Conservation (phyloP, 2,888 invertebrate species). For the Linnaemya tessellans region DNA sequence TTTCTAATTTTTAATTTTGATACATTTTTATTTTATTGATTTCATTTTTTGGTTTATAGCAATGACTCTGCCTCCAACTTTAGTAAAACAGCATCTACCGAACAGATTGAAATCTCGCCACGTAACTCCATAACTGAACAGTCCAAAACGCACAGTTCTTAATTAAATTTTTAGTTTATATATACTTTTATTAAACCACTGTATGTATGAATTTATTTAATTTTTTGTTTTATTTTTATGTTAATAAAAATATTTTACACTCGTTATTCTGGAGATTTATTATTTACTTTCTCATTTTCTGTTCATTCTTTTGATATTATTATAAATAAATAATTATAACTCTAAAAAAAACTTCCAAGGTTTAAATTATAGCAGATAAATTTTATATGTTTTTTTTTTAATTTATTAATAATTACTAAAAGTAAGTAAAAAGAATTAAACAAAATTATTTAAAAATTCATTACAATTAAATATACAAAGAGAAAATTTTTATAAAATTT, state of each 20-base stretch:
- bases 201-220: constrained; percentile 1
- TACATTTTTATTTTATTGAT: constrained; percentile 54
- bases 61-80: constrained; percentile 74
- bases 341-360: constrained; percentile 70
- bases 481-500: constrained; percentile 16
- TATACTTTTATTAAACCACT: constrained; percentile 18
- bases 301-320: constrained; percentile 35
- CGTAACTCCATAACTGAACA: constrained; percentile 48
- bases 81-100: constrained; percentile 74
- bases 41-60: constrained; percentile 77
- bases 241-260: not conserved
- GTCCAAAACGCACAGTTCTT: constrained; percentile 59
- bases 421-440: constrained; percentile 31
- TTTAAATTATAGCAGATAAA: constrained; percentile 16
- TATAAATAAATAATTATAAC: constrained; percentile 37
- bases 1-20: constrained; percentile 46
- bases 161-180: constrained; percentile 18
- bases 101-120: constrained; percentile 78
- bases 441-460: not conserved
- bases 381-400: constrained; percentile 21
- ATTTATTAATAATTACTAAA: constrained; percentile 7
- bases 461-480: not conserved
- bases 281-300: not conserved
- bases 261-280: not conserved
- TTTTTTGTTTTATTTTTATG: constrained; percentile 29